Evolutionary conservation across 2,888 invertebrate genomes (phyloP).

Genomic region (Cosmia trapezina): DNA sequence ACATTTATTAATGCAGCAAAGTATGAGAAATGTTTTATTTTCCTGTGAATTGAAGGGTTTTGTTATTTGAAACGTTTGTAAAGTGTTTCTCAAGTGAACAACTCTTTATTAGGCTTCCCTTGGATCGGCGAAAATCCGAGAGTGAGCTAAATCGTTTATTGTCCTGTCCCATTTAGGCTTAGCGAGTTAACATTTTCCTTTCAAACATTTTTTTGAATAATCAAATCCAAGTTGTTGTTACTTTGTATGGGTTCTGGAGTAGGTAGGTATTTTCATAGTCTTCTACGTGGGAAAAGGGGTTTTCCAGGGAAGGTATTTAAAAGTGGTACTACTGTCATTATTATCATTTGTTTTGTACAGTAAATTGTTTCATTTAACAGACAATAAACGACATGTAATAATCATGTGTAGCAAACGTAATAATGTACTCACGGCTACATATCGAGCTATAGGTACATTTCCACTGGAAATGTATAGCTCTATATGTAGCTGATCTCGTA

Average conservation of each 20-base stretch:
- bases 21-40: slow-evolving; percentile 30
- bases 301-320: neutral
- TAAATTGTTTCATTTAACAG: neutral
- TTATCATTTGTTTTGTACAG: too few species aligned
- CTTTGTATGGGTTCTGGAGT: slow-evolving; percentile 3
- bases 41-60: slow-evolving; percentile 28
- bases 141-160: slow-evolving; percentile 56
- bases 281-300: neutral
- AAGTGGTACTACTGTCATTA: neutral
- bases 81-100: slow-evolving; percentile 47
- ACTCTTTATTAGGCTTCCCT: slow-evolving; percentile 55
- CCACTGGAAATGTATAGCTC: too few species aligned
- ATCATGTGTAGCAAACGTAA: too few species aligned
- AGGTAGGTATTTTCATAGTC: slow-evolving; percentile 10
- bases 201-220: slow-evolving; percentile 31
- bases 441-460: too few species aligned
- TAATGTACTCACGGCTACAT: too few species aligned
- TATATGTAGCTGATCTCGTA: too few species aligned
- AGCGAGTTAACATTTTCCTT: slow-evolving; percentile 48
- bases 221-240: slow-evolving; percentile 30
- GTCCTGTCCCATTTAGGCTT: slow-evolving; percentile 56
- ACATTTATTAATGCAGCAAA: slow-evolving; percentile 14
- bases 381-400: too few species aligned
- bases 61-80: slow-evolving; percentile 39
- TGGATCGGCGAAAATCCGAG: slow-evolving; percentile 46